phyloP scores from a whole-genome alignment of 2,888 invertebrate species.

The Rhagonycha lutea region DNA sequence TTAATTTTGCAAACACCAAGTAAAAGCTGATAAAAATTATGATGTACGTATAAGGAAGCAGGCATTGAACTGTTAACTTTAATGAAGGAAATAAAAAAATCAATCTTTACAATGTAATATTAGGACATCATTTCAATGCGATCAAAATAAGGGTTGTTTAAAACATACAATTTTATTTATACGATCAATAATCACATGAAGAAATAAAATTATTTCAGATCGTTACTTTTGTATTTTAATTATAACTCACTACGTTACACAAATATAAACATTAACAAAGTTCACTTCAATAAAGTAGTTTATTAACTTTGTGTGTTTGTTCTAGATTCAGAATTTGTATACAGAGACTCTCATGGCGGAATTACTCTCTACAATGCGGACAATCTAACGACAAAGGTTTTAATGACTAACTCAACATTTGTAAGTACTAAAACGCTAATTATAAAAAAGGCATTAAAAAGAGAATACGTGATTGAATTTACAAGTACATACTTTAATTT shows the following conservation, averaged over 20 bases:
- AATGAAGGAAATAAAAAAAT: not conserved
- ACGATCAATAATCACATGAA: not conserved
- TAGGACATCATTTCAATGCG: not conserved
- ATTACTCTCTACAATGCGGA: conserved; percentile 79
- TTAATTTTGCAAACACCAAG: not conserved
- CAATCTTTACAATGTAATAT: not conserved
- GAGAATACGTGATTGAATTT: not conserved
- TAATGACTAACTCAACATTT: conserved; percentile 82
- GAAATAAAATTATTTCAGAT: not conserved
- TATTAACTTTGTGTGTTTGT: conserved; percentile 39
- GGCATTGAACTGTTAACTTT: not conserved
- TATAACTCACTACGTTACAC: not conserved
- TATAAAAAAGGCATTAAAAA: not conserved
- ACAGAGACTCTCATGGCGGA: conserved; percentile 76
- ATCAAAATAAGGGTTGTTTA: not conserved
- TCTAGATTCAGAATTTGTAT: conserved; percentile 78
- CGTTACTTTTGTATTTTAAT: not conserved
- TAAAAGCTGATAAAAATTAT: not conserved
- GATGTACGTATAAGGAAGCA: not conserved
- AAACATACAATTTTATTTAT: not conserved
- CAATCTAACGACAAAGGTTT: conserved; percentile 71
- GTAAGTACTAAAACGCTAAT: conserved; percentile 62
- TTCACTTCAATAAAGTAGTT: not conserved
- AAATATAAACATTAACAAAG: not conserved
- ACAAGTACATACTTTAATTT: not conserved